Conservation (phyloP, 92 coral and sea anemone genomes). For the Diadumene lineata region DNA sequence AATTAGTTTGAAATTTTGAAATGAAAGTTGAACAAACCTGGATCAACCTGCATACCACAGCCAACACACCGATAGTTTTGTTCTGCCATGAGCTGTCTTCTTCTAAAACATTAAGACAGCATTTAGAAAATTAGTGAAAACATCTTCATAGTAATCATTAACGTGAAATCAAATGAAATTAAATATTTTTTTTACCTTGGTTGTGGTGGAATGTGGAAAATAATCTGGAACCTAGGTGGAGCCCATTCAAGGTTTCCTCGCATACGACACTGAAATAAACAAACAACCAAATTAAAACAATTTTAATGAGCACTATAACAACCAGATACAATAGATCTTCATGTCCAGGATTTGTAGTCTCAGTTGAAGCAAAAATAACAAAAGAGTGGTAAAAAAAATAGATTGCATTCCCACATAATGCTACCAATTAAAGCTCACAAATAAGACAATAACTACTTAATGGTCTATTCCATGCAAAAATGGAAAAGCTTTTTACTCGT, state of each 20-base stretch:
- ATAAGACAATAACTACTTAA: too few species aligned
- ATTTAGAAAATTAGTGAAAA: background rate
- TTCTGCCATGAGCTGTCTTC: constrained; percentile 74
- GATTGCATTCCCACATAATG: background rate
- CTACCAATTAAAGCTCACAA: background rate
- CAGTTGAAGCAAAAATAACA: too few species aligned
- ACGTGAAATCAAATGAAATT: too few species aligned
- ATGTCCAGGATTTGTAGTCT: too few species aligned
- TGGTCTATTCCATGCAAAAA: constrained; percentile 54
- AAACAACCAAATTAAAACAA: background rate
- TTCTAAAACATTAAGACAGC: constrained; percentile 48
- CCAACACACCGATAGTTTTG: constrained; percentile 97
- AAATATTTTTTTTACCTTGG: constrained; percentile 56
- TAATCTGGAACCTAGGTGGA: constrained; percentile 96
- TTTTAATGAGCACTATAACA: too few species aligned
- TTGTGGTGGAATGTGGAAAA: constrained; percentile 80
- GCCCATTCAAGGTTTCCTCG: constrained; percentile 99
- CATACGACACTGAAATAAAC: constrained; percentile 82
- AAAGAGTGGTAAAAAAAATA: too few species aligned
- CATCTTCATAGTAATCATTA: too few species aligned
- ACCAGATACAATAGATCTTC: too few species aligned
- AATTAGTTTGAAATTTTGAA: background rate
- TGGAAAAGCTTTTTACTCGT: constrained; percentile 54
- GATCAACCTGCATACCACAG: constrained; percentile 96
- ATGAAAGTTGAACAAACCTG: constrained; percentile 48